Percentiles rank a stretch among this genome's conserved stretches.
phyloP scores from a whole-genome alignment of 2,113 vertebrate genomes.

The Sphyrna mokarran region DNA sequence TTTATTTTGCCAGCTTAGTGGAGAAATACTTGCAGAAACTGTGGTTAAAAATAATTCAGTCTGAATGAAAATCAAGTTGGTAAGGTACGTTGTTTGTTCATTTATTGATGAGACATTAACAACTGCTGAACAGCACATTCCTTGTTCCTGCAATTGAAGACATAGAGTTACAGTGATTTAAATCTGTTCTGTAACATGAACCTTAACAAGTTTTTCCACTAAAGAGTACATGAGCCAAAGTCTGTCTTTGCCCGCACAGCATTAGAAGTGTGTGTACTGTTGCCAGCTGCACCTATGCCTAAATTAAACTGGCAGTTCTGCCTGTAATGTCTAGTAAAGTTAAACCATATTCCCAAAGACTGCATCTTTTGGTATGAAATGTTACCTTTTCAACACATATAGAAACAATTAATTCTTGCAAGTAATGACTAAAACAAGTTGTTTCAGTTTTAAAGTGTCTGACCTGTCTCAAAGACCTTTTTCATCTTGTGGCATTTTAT shows the following conservation, averaged over 20 bases:
- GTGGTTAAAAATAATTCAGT: constrained; percentile 9
- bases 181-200: constrained; percentile 26
- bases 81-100: not conserved
- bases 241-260: not conserved
- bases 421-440: not conserved
- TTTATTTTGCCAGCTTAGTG: not conserved
- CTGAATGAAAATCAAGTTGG: not conserved
- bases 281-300: constrained; percentile 15
- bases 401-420: not conserved
- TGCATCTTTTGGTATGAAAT: not conserved
- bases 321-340: constrained; percentile 2
- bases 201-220: constrained; percentile 35
- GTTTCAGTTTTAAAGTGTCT: not conserved
- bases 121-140: not conserved
- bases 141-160: constrained; percentile 6
- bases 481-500: not conserved
- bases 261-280: constrained; percentile 30
- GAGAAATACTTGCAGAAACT: not conserved
- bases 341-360: not conserved
- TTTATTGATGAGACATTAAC: not conserved
- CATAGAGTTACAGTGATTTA: constrained; percentile 29
- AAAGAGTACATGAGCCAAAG: constrained; percentile 17
- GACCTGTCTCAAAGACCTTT: not conserved
- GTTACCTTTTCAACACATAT: not conserved
- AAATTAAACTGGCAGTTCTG: constrained; percentile 29